These are phyloP conservation scores for Labeo catla DNA, from an alignment of 2,113 vertebrate species.

Conservation along the genomic window DNA sequence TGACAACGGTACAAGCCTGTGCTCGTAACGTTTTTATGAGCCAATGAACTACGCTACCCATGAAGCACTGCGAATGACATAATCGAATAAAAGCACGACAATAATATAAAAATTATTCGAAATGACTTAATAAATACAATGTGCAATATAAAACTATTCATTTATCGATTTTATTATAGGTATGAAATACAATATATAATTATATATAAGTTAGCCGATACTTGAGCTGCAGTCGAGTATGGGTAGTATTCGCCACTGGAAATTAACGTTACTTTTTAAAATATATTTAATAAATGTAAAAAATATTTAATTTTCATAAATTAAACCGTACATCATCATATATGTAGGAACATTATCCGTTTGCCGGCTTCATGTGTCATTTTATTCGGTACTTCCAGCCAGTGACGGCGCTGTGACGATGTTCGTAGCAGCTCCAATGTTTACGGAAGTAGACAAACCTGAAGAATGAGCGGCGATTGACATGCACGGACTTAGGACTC, in stretches of 20 bases:
- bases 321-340: background rate
- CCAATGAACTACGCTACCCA: slow-evolving; percentile 1
- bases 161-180: background rate
- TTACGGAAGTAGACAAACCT: slow-evolving; percentile 67
- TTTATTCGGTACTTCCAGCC: background rate
- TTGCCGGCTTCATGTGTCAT: background rate
- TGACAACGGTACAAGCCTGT: background rate
- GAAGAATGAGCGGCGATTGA: background rate
- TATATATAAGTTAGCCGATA: background rate
- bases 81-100: background rate
- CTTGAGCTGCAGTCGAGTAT: background rate
- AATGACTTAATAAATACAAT: background rate
- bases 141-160: background rate
- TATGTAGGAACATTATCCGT: too few relatives aligned
- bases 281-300: too few relatives aligned
- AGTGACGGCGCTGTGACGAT: slow-evolving; percentile 19
- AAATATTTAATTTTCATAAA: background rate
- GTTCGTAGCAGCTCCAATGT: slow-evolving; percentile 47
- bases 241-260: background rate
- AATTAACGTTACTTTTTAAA: background rate
- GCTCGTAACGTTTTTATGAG: background rate
- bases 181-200: background rate
- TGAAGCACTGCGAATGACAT: background rate
- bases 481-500: background rate
- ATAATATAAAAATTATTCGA: background rate